A percentile compares a stretch with the other conserved stretches of the same genome.
Conservation (phyloP, 2,113 vertebrate species). For the Petaurus breviceps region DNA sequence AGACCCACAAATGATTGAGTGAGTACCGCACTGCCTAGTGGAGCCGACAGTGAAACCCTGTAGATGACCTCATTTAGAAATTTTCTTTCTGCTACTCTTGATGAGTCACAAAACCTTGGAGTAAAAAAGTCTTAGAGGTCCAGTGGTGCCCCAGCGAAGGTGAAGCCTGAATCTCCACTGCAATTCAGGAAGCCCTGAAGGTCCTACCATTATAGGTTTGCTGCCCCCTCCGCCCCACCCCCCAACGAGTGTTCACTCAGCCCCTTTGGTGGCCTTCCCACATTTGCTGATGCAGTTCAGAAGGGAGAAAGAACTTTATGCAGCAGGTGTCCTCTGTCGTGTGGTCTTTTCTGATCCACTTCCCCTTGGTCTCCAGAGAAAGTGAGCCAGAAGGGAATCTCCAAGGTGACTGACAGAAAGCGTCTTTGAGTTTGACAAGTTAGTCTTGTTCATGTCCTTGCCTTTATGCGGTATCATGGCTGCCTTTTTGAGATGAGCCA, state of each 20-base stretch:
- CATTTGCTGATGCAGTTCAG: constrained; percentile 39
- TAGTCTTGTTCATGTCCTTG: not conserved
- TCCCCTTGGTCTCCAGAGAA: not conserved
- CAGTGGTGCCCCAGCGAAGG: not conserved
- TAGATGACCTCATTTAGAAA: not conserved
- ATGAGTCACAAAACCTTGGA: not conserved
- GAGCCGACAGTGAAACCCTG: not conserved
- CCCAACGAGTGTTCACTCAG: not conserved
- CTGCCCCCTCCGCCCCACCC: not conserved
- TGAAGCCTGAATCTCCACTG: not conserved
- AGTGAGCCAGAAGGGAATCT: not conserved
- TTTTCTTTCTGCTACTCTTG: not conserved
- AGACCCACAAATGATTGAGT: constrained; percentile 91
- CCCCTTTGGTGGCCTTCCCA: constrained; percentile 45
- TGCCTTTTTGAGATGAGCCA: not conserved
- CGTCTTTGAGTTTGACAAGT: constrained; percentile 19
- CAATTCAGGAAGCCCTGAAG: not conserved
- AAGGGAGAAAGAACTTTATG: not conserved
- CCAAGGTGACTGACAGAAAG: not conserved
- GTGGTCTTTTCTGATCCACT: not conserved
- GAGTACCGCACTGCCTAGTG: constrained; percentile 78
- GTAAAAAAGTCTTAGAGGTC: not conserved
- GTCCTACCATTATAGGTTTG: not conserved
- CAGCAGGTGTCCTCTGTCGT: not conserved
- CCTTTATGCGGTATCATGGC: not conserved